Evolutionary conservation across 2,888 invertebrate species (phyloP), one percentile per base, ranked within the genome.

Genomic region (Pecten maximus): DNA sequence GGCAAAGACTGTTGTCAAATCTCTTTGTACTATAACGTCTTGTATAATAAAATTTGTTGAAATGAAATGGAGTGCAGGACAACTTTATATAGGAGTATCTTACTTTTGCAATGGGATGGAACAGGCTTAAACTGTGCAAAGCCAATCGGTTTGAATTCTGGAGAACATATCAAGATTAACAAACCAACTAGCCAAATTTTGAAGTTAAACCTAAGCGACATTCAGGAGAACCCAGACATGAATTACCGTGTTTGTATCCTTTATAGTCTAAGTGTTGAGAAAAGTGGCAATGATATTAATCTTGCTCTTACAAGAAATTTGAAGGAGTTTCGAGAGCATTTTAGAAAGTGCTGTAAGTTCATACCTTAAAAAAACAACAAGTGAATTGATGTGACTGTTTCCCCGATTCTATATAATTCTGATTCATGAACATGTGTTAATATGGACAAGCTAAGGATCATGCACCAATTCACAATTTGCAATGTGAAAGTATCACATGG

Each of bases 111-210:
- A 74, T 74, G 60, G 28, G n/a, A 74, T 74, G 28, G 60, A 74
- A 28, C 12, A 74, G 60, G 60, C n/a, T 74, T 74, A 74, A 74
- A 74, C 28, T 74, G 60, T 74, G 60, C 60, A 8, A 74, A 74
- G 28, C 28, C 60, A 74, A 74, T 74, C 12, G 60, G n/a, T 28
- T 74, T 74, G 60, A 74, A n/a, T 74, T 74, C 60, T 74, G 60
- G 60, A 74, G 60, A 74, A 74, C n/a, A 74, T 74, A 74, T 74
- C 4, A 74, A 74, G 28, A 74, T 74, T n/a, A 28, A 74, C 60
- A 74, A 74, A 74, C 60, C 60, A 74, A 74, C n/a, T 28, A 74
- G 28, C 28, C 60, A 74, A 74, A 74, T 74, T 74, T 74, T 74
- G 28, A 74, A 74, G n/a, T 28, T 74, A 28, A 74, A 74, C 28